Evolutionary conservation across 2,888 invertebrate genomes (phyloP).

Genomic region (Zaprionus obscuricornis): DNA sequence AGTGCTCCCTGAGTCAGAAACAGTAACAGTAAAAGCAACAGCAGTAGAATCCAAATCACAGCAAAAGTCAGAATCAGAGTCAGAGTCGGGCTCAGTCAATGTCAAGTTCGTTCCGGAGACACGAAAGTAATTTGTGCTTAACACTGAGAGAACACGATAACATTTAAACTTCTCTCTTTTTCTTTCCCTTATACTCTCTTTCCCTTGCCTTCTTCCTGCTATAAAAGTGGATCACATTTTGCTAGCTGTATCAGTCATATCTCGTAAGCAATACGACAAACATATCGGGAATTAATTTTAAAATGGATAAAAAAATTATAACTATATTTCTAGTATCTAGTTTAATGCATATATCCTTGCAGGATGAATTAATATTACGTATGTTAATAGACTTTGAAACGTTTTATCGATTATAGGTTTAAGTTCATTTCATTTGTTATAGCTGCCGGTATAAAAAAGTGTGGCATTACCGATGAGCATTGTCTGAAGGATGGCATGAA

Average conservation of each 20-base stretch:
- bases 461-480: slow-evolving; percentile 47
- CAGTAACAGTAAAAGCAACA: too few species aligned
- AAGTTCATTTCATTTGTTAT: too few species aligned
- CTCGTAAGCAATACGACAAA: neutral
- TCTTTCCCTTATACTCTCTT: too few species aligned
- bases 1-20: slow-evolving; percentile 14
- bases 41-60: too few species aligned
- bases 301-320: slow-evolving; percentile 22
- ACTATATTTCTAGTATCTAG: slow-evolving; percentile 25
- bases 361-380: slow-evolving; percentile 43
- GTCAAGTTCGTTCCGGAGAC: slow-evolving; percentile 29
- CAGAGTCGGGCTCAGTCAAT: slow-evolving; percentile 35
- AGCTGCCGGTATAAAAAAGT: slow-evolving; percentile 59
- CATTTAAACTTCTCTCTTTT: slow-evolving; percentile 41
- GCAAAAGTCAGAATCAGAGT: too few species aligned
- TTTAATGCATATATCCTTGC: slow-evolving; percentile 5
- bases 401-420: too few species aligned
- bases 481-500: slow-evolving; percentile 55
- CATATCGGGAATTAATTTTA: neutral
- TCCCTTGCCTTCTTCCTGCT: too few species aligned
- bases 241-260: slow-evolving; percentile 37
- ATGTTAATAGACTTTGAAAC: too few species aligned
- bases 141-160: slow-evolving; percentile 16
- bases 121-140: slow-evolving; percentile 48
- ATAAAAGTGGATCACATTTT: slow-evolving; percentile 44